These are phyloP conservation scores for Dolichopus griseipennis DNA, from an alignment of 2,888 invertebrate genomes.

Conservation along the genomic window DNA sequence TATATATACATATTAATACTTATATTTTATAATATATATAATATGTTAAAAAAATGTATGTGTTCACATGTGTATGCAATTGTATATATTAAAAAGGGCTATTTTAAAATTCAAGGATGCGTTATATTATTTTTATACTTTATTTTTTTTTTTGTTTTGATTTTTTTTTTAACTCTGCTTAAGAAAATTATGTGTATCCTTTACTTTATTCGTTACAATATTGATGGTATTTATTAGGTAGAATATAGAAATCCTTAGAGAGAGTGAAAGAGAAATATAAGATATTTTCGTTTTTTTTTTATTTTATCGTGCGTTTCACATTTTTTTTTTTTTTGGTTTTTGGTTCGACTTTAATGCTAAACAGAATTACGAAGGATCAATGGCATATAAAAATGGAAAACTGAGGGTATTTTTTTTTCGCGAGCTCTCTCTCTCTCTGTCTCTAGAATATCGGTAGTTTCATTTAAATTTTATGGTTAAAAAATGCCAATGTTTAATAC, in stretches of 20 bases:
- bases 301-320: no score
- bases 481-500: neutral
- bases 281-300: no score
- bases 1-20: no score
- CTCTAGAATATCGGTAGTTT: neutral
- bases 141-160: neutral
- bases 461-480: constrained; percentile 3
- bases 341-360: neutral
- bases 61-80: neutral
- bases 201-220: neutral
- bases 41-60: no score
- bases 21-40: no score
- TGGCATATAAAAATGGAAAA: no score
- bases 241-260: neutral
- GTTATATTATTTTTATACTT: neutral
- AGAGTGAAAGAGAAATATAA: neutral
- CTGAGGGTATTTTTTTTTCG: no score
- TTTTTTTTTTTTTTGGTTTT: no score
- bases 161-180: no score
- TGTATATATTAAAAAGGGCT: neutral
- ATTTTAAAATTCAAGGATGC: constrained; percentile 6
- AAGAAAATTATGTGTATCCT: neutral
- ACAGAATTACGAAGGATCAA: neutral
- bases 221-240: constrained; percentile 6
- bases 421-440: neutral